Evolutionary conservation across 2,797 vertebrate species (phyloP), one percentile per base, ranked within the genome.

Genomic region (Glyptemys insculpta): DNA sequence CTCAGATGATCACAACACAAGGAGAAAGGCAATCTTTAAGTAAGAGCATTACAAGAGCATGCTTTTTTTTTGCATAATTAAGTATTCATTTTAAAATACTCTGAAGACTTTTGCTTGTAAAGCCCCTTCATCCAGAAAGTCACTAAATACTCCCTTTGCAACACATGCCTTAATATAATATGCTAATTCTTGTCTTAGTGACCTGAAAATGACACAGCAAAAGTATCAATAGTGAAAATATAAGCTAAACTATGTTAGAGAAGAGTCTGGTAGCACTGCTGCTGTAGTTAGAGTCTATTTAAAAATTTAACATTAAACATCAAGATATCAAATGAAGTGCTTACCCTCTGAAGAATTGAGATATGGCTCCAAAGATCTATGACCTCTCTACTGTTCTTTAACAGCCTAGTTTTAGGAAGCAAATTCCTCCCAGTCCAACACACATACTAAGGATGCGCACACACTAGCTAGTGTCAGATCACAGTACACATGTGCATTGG

Each of bases 401-500:
- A 1, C 29, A 23, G 44, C 8, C 53, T 50, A 79, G 49, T 80
- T 29, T 16, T 4, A 0, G 11, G 19, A 72, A 47, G 25, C 3
- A 1, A 50, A 78, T 62, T 62, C 52, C 12, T n/a, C 47, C 29
- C 16, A 1, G 2, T 14, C 4, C 34, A 47, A 4, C 34, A 5
- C 41, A 21, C 0, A 3, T 8, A 21, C 37, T 12, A 0, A 0
- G 34, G 79, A 68, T 50, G 72, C 49, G 1, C 25, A 0, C 11
- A 83, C 86, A 2, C 37, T 41, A 14, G 65, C 79, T 54, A 3
- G 44, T 78, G 56, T 1, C 74, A 76, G 25, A 47, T 47, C 68
- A 5, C 6, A 0, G 0, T 12, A 3, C 47, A 1, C 2, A 1
- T 0, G 4, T 1, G 11, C 53, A 3, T 0, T 1, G 44, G 0